Evolutionary conservation across 2,888 invertebrate genomes (phyloP).

Genomic region (Diabrotica balteata): DNA sequence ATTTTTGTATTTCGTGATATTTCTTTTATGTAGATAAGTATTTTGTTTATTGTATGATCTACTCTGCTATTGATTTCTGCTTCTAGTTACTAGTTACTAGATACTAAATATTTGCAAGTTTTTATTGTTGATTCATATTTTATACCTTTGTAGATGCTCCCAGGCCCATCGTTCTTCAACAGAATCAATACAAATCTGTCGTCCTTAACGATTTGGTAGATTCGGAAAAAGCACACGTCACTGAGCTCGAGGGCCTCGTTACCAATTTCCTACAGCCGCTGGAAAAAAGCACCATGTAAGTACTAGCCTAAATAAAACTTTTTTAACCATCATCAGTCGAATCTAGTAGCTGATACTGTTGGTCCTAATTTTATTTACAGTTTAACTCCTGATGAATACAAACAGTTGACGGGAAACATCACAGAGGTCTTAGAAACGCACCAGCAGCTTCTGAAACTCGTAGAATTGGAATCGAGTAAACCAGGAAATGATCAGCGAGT

Average conservation of each 20-base stretch:
- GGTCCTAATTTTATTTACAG: conserved; percentile 60
- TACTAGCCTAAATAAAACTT: conserved; percentile 37
- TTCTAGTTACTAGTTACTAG: too few relatives aligned
- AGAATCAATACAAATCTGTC: conserved; percentile 81
- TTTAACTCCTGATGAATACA: conserved; percentile 84
- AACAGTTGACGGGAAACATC: conserved; percentile 86
- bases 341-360: too few relatives aligned
- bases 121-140: not conserved
- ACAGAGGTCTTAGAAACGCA: conserved; percentile 87
- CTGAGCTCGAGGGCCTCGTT: conserved; percentile 85
- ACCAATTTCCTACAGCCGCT: conserved; percentile 88
- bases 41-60: too few relatives aligned
- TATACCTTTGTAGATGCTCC: conserved; percentile 59
- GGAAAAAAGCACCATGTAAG: conserved; percentile 86
- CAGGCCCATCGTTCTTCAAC: conserved; percentile 69
- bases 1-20: too few relatives aligned
- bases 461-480: conserved; percentile 81
- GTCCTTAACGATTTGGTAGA: conserved; percentile 91
- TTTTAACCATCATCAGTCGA: too few relatives aligned
- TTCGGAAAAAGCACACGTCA: conserved; percentile 90
- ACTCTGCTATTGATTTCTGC: too few relatives aligned
- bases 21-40: too few relatives aligned
- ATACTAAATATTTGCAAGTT: too few relatives aligned
- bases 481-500: conserved; percentile 81
- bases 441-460: conserved; percentile 76